A percentile compares a stretch with the other conserved stretches of the same genome.
phyloP scores from a whole-genome alignment of 2,888 invertebrate species.

The Deilephila porcellus region DNA sequence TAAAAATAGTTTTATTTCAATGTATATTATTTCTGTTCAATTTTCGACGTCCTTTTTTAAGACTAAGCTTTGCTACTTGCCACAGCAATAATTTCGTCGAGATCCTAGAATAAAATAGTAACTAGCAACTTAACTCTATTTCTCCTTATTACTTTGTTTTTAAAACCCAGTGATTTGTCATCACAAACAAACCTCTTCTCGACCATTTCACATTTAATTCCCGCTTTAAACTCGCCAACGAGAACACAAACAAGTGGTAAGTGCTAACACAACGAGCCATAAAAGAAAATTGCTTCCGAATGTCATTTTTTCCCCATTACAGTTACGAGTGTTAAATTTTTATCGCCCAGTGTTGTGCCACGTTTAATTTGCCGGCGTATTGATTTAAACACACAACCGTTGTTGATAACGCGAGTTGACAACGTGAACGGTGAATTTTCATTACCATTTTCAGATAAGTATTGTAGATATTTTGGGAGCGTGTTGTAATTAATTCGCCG shows the following conservation, averaged over 20 bases:
- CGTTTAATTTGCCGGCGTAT: neutral
- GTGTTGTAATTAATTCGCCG: too few species aligned
- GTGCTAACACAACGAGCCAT: neutral
- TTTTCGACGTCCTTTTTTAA: too few species aligned
- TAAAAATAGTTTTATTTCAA: too few species aligned
- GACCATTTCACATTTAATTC: neutral
- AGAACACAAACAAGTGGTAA: neutral
- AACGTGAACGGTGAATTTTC: neutral
- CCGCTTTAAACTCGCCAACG: neutral
- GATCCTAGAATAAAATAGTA: too few species aligned
- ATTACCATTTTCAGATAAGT: conserved; percentile 3
- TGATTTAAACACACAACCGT: conserved; percentile 5
- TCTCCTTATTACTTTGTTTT: too few species aligned
- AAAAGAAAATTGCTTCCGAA: conserved; percentile 1
- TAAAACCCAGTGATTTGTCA: neutral
- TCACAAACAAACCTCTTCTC: neutral
- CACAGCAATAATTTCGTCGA: too few species aligned
- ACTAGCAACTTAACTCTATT: too few species aligned
- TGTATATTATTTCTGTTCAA: too few species aligned
- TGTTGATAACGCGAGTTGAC: neutral
- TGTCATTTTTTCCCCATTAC: neutral
- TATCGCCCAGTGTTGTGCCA: neutral
- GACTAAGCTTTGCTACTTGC: too few species aligned
- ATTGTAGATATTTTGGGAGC: neutral
- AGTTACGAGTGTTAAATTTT: conserved; percentile 18